A percentile compares a stretch with the other conserved stretches of the same genome.
Conservation (phyloP, 2,888 invertebrate species). For the Norana najaformis region DNA sequence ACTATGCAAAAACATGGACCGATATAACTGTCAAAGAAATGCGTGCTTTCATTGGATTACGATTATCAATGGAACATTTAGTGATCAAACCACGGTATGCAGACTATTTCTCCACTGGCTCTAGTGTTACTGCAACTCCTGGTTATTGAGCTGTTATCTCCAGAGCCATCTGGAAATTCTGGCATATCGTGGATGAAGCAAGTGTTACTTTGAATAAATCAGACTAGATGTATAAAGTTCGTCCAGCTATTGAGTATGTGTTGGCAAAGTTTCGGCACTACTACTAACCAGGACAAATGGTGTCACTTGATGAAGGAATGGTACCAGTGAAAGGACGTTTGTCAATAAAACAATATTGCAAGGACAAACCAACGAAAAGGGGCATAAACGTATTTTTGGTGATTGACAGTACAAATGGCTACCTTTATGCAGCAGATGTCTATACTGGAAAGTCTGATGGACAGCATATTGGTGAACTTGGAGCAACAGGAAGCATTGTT, state of each 20-base stretch:
- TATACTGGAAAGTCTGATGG: slow-evolving; percentile 1
- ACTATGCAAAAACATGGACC: not conserved
- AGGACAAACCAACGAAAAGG: not conserved
- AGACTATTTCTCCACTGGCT: not conserved
- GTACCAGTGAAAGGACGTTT: not conserved
- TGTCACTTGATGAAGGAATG: slow-evolving; percentile 10
- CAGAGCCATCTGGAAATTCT: not conserved
- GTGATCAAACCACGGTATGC: not conserved
- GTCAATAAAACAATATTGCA: not conserved
- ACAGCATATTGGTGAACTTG: not conserved
- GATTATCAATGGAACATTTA: too few species aligned
- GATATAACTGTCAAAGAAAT: not conserved
- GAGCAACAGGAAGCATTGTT: not conserved
- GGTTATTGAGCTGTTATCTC: not conserved
- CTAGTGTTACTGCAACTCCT: not conserved
- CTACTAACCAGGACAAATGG: not conserved
- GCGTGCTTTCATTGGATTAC: not conserved
- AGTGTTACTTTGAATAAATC: not conserved
- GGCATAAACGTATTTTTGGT: not conserved
- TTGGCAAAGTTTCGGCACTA: not conserved
- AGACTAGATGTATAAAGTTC: not conserved
- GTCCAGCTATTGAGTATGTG: not conserved
- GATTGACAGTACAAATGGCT: not conserved
- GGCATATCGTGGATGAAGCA: not conserved
- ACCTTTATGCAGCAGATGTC: not conserved